Conservation (phyloP, 1,140 invertebrate species). For the Papilio polyxenes region DNA sequence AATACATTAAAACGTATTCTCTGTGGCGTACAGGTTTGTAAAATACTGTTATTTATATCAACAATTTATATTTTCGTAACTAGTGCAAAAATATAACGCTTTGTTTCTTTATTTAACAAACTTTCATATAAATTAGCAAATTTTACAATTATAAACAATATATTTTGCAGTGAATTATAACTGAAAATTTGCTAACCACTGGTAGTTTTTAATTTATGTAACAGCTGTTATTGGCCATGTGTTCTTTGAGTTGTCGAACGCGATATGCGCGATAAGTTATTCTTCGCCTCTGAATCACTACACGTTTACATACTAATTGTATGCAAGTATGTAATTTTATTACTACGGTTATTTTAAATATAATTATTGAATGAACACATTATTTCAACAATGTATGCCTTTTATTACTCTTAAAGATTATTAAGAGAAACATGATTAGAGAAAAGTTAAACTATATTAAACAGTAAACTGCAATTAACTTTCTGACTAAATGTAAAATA, state of each 20-base stretch:
- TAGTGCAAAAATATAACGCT: neutral
- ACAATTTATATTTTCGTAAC: neutral
- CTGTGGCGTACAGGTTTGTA: neutral
- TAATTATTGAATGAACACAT: constrained; percentile 24
- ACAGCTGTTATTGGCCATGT: constrained; percentile 33
- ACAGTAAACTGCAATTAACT: neutral
- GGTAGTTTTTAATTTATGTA: constrained; percentile 32
- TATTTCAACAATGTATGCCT: neutral
- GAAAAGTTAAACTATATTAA: neutral
- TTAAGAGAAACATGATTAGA: neutral
- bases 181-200: constrained; percentile 2
- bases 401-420: neutral
- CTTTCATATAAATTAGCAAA: constrained; percentile 17
- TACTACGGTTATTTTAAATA: neutral
- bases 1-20: neutral
- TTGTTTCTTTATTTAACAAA: neutral
- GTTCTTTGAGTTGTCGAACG: constrained; percentile 24
- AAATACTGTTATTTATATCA: neutral
- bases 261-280: constrained; percentile 17
- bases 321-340: constrained; percentile 24
- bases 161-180: constrained; percentile 16
- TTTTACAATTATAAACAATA: constrained; percentile 18
- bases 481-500: neutral
- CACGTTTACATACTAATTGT: constrained; percentile 20
- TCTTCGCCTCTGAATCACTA: constrained; percentile 23